Base-by-base conservation (phyloP, 2,888 invertebrate genomes). In the Drosophila vallismaia region DNA sequence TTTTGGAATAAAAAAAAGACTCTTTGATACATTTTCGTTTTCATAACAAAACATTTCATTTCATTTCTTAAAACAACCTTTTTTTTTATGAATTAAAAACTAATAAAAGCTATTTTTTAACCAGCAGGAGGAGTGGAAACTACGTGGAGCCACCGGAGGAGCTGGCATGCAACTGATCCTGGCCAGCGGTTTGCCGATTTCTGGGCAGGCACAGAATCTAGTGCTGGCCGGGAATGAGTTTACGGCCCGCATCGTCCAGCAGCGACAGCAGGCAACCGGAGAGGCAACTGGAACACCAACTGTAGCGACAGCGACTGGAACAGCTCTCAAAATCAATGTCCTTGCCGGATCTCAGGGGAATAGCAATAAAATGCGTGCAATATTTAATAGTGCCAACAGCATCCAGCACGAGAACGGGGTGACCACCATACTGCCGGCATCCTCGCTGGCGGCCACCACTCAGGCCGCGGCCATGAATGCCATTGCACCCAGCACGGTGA, bases 391-490 rank as follows among this genome's bases (percentile, higher is more conserved):
- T 59, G 74, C 75, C n/a, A 86, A 85, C 72, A 75, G 81, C 50
- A 89, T 90, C 36, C 88, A 90, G 64, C 90, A 90, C 71, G 90
- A 90, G 69, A 90, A 90, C 69, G 90, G 90, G 1, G 88, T 90
- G 19, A 90, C 90, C 24, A 90, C 90, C 24, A 90, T 90, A 57
- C 73, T 90, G 71, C 90, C 90, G 5, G 90, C 90, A 10, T 90
- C 89, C 28, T 90, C 89, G 38, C 54, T 90, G 67, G 89, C 89
- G 8, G 90, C 90, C 14, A 81, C 80, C 53, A 84, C 86, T 62
- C 90, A 90, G 63, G 84, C 83, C 12, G 89, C 90, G 1, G 89
- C 90, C 4, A 89, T 90, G 90, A 88, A 90, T 71, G 90, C 90
- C 26, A 81, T 89, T 24, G 89, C 86, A 9, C 90, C 89, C 31